Evolutionary conservation across 2,888 invertebrate species (phyloP).

Genomic region (Lycaena phlaeas): DNA sequence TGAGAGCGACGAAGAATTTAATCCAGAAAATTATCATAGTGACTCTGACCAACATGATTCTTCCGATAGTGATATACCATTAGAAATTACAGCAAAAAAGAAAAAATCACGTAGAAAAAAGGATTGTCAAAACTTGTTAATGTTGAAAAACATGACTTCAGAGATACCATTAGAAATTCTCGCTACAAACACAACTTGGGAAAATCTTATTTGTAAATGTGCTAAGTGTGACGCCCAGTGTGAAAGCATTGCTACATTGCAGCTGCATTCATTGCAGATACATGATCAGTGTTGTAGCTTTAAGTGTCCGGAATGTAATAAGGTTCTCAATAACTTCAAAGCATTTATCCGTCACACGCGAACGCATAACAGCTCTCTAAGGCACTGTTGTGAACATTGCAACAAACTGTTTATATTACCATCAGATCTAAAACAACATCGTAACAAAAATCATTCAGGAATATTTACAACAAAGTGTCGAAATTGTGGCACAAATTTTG

Average conservation of each 20-base stretch:
- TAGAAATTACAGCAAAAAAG: constrained; percentile 32
- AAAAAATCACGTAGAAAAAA: constrained; percentile 32
- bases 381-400: constrained; percentile 55
- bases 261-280: constrained; percentile 53
- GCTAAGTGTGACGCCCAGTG: constrained; percentile 54
- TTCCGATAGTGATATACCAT: constrained; percentile 47
- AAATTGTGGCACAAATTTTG: constrained; percentile 45
- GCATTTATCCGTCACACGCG: constrained; percentile 47
- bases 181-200: constrained; percentile 38
- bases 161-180: constrained; percentile 22
- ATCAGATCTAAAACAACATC: constrained; percentile 39
- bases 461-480: constrained; percentile 33
- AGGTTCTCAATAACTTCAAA: constrained; percentile 38
- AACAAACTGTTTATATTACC: constrained; percentile 38
- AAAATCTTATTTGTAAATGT: constrained; percentile 50
- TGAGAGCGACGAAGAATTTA: constrained; percentile 26
- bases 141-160: constrained; percentile 12
- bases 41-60: constrained; percentile 29
- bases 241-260: constrained; percentile 43
- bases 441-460: constrained; percentile 29
- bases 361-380: constrained; percentile 41
- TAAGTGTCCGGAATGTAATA: constrained; percentile 52
- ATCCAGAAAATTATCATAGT: constrained; percentile 20
- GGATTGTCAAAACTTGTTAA: constrained; percentile 16
- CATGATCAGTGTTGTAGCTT: constrained; percentile 48